A percentile compares a stretch with the other conserved stretches of the same genome.
phyloP scores from a whole-genome alignment of 2,113 vertebrate species.

The Heterocephalus glaber region DNA sequence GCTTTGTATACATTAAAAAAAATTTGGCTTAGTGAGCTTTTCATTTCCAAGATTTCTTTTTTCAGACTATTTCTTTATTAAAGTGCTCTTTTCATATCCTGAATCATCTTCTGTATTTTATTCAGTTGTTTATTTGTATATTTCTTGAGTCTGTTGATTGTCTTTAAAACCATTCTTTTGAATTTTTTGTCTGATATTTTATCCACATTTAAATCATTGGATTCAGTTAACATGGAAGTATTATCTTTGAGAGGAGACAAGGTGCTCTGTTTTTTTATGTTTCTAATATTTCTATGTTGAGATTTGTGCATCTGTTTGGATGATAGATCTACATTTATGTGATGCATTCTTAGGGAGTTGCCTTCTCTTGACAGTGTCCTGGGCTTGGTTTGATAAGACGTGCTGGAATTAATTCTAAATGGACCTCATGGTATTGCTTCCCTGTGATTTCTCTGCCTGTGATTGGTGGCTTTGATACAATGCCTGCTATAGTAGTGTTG shows the following conservation, averaged over 20 bases:
- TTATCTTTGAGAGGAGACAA: no score
- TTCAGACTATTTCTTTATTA: background rate
- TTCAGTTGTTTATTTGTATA: background rate
- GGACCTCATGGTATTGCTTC: background rate
- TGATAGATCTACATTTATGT: background rate
- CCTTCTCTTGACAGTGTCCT: background rate
- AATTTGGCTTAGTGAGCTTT: background rate
- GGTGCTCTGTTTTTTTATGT: background rate
- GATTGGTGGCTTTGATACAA: background rate
- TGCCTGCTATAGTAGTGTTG: no score
- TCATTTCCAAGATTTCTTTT: background rate
- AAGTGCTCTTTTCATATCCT: background rate
- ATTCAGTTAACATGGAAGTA: background rate
- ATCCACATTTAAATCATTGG: background rate
- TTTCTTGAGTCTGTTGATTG: background rate
- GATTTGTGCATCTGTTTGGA: background rate
- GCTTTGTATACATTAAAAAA: background rate
- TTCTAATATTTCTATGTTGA: background rate
- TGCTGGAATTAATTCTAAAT: background rate
- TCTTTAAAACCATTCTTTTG: background rate
- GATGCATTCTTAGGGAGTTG: background rate
- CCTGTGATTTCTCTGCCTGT: background rate
- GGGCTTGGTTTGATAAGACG: background rate
- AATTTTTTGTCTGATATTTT: background rate
- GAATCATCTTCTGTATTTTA: background rate